Evolutionary conservation across 2,113 vertebrate species (phyloP).

Genomic region (Bubo scandiacus): DNA sequence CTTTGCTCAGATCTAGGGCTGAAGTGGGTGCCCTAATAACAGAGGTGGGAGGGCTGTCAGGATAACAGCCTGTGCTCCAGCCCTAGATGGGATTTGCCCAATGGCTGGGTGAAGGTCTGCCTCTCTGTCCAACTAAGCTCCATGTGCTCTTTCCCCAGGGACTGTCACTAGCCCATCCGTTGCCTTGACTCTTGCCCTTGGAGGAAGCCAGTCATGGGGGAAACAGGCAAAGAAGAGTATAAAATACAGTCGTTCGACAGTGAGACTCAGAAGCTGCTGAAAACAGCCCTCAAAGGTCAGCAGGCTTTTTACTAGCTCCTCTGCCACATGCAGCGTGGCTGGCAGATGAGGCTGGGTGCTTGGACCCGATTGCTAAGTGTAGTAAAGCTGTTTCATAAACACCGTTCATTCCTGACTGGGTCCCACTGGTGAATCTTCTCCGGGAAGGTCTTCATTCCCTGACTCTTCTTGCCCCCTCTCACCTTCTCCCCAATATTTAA

Average conservation of each 20-base stretch:
- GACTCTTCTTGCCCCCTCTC: background rate
- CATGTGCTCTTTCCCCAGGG: conserved; percentile 18
- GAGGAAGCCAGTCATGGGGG: conserved; percentile 80
- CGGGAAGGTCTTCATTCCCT: background rate
- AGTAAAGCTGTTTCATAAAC: background rate
- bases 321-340: background rate
- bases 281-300: conserved; percentile 93
- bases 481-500: background rate
- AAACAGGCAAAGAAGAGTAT: conserved; percentile 85
- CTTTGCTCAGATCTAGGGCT: background rate
- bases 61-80: background rate
- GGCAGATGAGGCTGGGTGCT: background rate
- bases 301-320: background rate
- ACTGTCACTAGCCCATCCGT: background rate
- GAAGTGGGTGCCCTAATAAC: background rate
- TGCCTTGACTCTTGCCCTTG: background rate
- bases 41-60: background rate
- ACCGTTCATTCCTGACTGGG: no score
- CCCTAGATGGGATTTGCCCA: background rate
- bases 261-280: conserved; percentile 90
- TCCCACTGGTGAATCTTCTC: background rate
- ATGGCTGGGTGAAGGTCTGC: background rate
- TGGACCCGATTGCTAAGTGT: background rate
- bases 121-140: background rate
- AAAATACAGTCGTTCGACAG: conserved; percentile 91